phyloP scores from a whole-genome alignment of 2,888 invertebrate genomes.

The Baccha elongata region DNA sequence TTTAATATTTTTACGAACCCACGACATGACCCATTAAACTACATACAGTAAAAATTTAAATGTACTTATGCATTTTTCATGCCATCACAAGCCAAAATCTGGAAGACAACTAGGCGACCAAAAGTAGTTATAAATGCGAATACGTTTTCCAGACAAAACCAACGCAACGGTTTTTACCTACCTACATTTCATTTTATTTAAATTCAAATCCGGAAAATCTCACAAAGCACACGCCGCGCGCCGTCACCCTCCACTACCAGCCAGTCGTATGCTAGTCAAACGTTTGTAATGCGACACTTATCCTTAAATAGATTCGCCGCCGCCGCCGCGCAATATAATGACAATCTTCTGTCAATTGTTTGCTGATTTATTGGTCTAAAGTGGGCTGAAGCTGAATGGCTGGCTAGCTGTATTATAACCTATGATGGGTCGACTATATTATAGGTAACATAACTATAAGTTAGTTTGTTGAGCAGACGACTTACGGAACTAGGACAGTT shows the following conservation, averaged over 20 bases:
- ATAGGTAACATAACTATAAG: no score
- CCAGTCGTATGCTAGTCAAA: constrained; percentile 20
- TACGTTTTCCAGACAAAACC: constrained; percentile 32
- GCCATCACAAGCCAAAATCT: constrained; percentile 3
- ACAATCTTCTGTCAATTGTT: constrained; percentile 70
- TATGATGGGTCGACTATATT: not conserved
- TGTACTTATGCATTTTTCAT: constrained; percentile 60
- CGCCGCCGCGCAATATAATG: constrained; percentile 45
- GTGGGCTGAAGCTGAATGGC: constrained; percentile 45
- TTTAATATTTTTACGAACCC: not conserved
- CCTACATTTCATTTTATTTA: not conserved
- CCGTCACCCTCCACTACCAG: no score
- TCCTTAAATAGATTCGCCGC: constrained; percentile 61
- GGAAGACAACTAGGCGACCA: constrained; percentile 43
- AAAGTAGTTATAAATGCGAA: constrained; percentile 3
- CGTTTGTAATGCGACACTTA: constrained; percentile 64
- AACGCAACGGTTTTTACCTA: constrained; percentile 3
- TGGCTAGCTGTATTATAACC: not conserved
- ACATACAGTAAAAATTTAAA: not conserved
- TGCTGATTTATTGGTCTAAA: constrained; percentile 57
- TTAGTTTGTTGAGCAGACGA: constrained; percentile 28
- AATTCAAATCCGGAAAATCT: constrained; percentile 63
- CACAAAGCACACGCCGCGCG: constrained; percentile 21
- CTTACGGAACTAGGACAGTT: constrained; percentile 51
- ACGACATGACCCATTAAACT: not conserved